Percentiles rank a stretch among this genome's conserved stretches.
These are phyloP conservation scores for Pollenia griseotomentosa DNA, from an alignment of 2,888 invertebrate species.

Conservation along the genomic window DNA sequence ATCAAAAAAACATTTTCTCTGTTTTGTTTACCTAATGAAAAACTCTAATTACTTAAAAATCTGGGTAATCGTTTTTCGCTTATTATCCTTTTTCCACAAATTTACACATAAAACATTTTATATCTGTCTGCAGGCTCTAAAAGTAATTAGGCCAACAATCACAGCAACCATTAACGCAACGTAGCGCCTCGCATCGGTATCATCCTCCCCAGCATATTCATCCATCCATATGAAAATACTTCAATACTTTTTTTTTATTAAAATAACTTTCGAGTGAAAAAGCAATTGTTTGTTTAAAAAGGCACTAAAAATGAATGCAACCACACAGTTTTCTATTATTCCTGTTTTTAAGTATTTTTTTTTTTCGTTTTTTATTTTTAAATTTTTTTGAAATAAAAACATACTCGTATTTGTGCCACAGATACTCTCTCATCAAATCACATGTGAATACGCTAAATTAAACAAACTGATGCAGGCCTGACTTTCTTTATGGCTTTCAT, in stretches of 20 bases:
- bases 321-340: not conserved
- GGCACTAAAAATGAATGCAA: not conserved
- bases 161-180: not conserved
- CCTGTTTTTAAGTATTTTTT: not conserved
- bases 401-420: not conserved
- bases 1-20: not conserved
- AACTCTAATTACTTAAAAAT: conserved; percentile 38
- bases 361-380: not conserved
- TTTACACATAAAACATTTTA: not conserved
- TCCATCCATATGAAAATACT: conserved; percentile 16
- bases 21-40: not conserved
- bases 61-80: conserved; percentile 6
- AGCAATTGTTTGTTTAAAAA: conserved; percentile 31
- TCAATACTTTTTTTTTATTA: conserved; percentile 48
- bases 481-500: conserved; percentile 18
- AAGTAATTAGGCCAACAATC: conserved; percentile 55
- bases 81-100: not conserved
- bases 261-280: conserved; percentile 46
- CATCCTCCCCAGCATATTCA: not conserved
- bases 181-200: not conserved
- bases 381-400: conserved; percentile 11
- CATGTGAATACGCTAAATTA: conserved; percentile 66
- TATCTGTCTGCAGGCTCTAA: conserved; percentile 22
- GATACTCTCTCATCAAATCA: not conserved
- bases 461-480: conserved; percentile 38